phyloP scores from a whole-genome alignment of 2,113 vertebrate species.

The Perccottus glenii region DNA sequence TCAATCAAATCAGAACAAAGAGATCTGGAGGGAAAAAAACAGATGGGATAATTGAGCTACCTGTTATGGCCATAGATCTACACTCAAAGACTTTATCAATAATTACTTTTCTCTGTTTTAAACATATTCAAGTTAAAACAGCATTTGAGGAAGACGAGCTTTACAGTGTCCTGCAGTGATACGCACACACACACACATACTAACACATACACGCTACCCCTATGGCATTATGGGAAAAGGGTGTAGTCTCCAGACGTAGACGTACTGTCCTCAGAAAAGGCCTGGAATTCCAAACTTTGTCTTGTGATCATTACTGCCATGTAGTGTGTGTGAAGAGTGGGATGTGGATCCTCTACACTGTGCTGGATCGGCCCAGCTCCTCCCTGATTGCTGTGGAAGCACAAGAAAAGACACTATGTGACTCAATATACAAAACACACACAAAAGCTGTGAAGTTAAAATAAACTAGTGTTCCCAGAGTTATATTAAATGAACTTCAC shows the following conservation, averaged over 20 bases:
- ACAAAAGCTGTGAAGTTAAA: too few relatives aligned
- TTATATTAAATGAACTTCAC: too few relatives aligned
- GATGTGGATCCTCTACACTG: conserved; percentile 82
- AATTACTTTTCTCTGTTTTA: conserved; percentile 69
- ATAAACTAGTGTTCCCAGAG: too few relatives aligned
- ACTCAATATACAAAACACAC: background rate
- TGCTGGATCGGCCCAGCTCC: conserved; percentile 94
- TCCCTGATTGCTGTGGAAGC: conserved; percentile 90
- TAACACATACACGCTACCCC: conserved; percentile 78
- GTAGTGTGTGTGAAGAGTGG: conserved; percentile 49
- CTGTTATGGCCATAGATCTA: conserved; percentile 67
- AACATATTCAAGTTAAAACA: conserved; percentile 81
- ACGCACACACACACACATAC: conserved; percentile 53
- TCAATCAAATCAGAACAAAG: conserved; percentile 22
- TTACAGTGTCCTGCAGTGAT: conserved; percentile 91
- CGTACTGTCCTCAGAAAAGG: background rate
- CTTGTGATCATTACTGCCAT: too few relatives aligned
- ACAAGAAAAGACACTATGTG: background rate
- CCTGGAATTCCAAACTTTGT: too few relatives aligned
- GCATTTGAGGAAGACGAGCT: conserved; percentile 96
- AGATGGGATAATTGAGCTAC: conserved; percentile 67
- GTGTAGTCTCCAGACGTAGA: conserved; percentile 17
- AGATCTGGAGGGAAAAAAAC: conserved; percentile 29
- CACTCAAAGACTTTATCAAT: conserved; percentile 59
- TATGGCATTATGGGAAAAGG: conserved; percentile 76